Evolutionary conservation across 2,113 vertebrate genomes (phyloP).

Genomic region (Amia ocellicauda): DNA sequence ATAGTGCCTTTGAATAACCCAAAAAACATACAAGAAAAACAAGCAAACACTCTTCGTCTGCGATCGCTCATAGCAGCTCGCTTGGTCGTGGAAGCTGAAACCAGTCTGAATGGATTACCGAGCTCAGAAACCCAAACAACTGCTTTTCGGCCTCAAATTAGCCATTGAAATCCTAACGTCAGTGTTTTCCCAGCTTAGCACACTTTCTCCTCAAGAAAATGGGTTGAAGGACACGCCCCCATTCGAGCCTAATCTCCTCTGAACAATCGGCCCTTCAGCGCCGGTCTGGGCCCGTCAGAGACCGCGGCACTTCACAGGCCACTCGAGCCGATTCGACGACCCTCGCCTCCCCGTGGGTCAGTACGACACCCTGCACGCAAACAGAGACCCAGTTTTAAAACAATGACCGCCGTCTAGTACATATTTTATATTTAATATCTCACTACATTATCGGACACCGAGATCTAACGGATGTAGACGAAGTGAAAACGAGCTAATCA

Average conservation of each 20-base stretch:
- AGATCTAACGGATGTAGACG: not conserved
- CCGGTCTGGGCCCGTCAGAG: conserved; percentile 34
- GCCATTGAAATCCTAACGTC: conserved; percentile 58
- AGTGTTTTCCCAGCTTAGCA: conserved; percentile 38
- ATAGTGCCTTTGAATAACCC: too few species aligned
- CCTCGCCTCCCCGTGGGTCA: conserved; percentile 52
- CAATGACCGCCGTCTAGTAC: not conserved
- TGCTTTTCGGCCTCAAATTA: conserved; percentile 65
- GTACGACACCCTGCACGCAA: conserved; percentile 33
- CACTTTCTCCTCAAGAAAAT: conserved; percentile 41
- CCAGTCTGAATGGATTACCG: conserved; percentile 62
- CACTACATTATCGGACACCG: not conserved
- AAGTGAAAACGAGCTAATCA: not conserved
- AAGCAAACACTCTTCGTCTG: too few species aligned
- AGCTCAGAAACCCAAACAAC: conserved; percentile 62
- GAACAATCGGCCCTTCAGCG: conserved; percentile 62
- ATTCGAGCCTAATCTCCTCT: conserved; percentile 52
- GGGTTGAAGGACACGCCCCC: conserved; percentile 49
- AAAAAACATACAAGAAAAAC: too few species aligned
- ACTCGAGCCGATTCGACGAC: conserved; percentile 50
- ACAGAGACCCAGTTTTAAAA: not conserved
- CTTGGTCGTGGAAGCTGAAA: conserved; percentile 52
- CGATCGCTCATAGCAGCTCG: too few species aligned
- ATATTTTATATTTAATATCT: not conserved
- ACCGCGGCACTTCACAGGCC: conserved; percentile 53